Evolutionary conservation across 1,140 invertebrate species (phyloP), one percentile per base, ranked within the genome.

Genomic region (Phymastichus coffea): DNA sequence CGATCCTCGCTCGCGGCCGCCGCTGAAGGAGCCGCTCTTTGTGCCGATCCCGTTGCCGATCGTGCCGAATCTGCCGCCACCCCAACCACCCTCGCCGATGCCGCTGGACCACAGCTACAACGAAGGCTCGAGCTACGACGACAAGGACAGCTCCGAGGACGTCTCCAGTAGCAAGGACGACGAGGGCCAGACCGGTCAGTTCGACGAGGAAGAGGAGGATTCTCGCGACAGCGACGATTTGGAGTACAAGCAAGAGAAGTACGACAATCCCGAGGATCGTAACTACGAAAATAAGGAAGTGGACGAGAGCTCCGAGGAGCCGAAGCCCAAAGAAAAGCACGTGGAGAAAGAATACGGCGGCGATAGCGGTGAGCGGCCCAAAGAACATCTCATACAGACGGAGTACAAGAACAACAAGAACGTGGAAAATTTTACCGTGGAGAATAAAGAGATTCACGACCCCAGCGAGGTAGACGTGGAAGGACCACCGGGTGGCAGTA

Each of bases 21-120:
- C 67, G 3, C 14, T 69, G 1, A 25, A 48, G 0, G 38, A 61
- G 12, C 68, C 68, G 1, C 41, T 69, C 2, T 49, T 70, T 12
- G 57, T 71, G 0, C 65, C 66, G 12, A 69, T 72, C 1, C 70
- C 70, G 2, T 7, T 69, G 10, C 70, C 70, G 1, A 49, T 66
- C 10, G 55, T 60, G 4, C 68, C 63, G 3, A 56, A 56, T 20
- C 22, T 61, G 8, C 54, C 49, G 3, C 35, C 59, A 10, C 44
- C 64, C 0, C 49, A 47, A n/a, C 55, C 61, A 17, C 62, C 62
- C 2, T 44, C 59, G 19, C 35, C 58, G 0, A 60, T 54, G 41
- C 51, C 49, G 10, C 4, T 47, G 1, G 9, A 54, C 1, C 52
- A 14, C 10, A 15, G 10, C 1, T 60, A 47, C 23, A n/a, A n/a